These are phyloP conservation scores for Erebia ligea DNA, from an alignment of 2,888 invertebrate species.

Conservation along the genomic window DNA sequence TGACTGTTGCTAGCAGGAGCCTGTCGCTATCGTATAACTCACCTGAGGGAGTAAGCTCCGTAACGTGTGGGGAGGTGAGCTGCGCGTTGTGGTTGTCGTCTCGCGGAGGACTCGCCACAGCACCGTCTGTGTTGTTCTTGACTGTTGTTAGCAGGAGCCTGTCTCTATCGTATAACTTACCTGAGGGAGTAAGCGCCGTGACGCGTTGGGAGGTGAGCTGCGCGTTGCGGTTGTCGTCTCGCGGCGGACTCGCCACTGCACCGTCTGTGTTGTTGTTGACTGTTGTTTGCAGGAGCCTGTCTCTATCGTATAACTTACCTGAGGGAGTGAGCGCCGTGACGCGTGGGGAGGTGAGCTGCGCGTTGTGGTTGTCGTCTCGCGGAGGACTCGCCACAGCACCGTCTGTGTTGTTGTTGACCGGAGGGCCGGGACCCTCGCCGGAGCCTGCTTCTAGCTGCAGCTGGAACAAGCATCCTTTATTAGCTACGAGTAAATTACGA, in stretches of 20 bases:
- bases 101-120: slow-evolving; percentile 65
- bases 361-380: slow-evolving; percentile 78
- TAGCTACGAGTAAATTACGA: neutral
- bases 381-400: slow-evolving; percentile 68
- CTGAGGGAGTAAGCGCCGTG: slow-evolving; percentile 82
- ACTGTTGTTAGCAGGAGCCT: slow-evolving; percentile 67
- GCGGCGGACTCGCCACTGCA: slow-evolving; percentile 62
- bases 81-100: slow-evolving; percentile 79
- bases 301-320: slow-evolving; percentile 71
- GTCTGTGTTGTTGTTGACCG: slow-evolving; percentile 73
- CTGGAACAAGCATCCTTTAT: slow-evolving; percentile 46
- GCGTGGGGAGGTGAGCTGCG: slow-evolving; percentile 60
- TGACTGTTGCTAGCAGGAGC: slow-evolving; percentile 72
- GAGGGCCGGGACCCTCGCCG: slow-evolving; percentile 74
- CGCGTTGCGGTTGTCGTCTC: slow-evolving; percentile 78
- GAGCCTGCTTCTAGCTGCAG: slow-evolving; percentile 72
- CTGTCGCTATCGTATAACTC: slow-evolving; percentile 69
- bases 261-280: slow-evolving; percentile 73
- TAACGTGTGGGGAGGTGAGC: slow-evolving; percentile 59
- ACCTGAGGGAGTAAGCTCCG: slow-evolving; percentile 84
- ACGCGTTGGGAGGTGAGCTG: slow-evolving; percentile 61
- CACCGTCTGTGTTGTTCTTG: slow-evolving; percentile 73
- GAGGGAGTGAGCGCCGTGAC: slow-evolving; percentile 82
- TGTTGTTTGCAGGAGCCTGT: slow-evolving; percentile 69
- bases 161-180: slow-evolving; percentile 64